Evolutionary conservation across 2,113 vertebrate species (phyloP).

Genomic region (Neodontobutis hainanensis): DNA sequence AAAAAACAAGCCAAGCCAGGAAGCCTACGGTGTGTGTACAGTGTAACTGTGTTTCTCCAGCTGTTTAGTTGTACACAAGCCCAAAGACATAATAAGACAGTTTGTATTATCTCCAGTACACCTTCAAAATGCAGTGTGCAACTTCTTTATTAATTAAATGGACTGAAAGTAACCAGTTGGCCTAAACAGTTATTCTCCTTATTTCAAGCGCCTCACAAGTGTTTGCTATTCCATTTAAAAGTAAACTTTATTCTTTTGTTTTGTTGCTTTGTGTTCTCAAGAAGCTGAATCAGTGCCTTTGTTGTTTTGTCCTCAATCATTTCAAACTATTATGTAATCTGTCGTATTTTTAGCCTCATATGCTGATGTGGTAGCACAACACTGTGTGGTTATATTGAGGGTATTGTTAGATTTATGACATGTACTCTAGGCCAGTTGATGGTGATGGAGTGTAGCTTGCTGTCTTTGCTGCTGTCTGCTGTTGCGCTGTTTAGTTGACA

Average conservation of each 20-base stretch:
- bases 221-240: too few relatives aligned
- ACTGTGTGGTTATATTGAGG: neutral
- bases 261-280: neutral
- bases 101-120: too few relatives aligned
- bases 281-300: neutral
- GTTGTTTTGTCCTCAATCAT: neutral
- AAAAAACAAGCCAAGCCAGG: too few relatives aligned
- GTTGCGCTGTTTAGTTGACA: slow-evolving; percentile 5
- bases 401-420: neutral
- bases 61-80: too few relatives aligned
- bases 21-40: too few relatives aligned
- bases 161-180: too few relatives aligned
- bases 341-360: neutral
- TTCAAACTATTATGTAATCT: neutral
- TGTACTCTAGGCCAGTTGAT: neutral
- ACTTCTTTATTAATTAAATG: too few relatives aligned
- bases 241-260: neutral
- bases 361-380: neutral
- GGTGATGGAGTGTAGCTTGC: neutral
- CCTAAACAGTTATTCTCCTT: too few relatives aligned
- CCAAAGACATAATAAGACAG: too few relatives aligned
- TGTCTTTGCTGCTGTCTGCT: neutral
- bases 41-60: too few relatives aligned
- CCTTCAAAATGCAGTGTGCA: too few relatives aligned
- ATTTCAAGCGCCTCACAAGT: too few relatives aligned